These are phyloP conservation scores for Australoheros scitulus DNA, from an alignment of 2,113 vertebrate genomes.

Conservation along the genomic window DNA sequence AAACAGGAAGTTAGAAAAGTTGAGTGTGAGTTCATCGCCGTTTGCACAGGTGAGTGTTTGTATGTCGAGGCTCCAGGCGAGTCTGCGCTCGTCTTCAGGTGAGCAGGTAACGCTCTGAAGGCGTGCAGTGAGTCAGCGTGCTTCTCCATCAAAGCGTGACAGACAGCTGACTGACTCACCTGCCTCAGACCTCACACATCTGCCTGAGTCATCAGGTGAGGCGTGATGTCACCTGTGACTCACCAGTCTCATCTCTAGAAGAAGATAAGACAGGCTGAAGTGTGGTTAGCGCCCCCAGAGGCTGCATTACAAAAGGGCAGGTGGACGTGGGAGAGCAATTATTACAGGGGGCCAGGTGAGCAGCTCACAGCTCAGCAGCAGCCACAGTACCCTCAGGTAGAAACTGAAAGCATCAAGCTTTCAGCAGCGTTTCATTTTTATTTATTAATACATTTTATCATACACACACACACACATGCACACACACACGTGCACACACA, in stretches of 20 bases:
- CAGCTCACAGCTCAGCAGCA: too few species aligned
- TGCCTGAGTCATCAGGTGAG: background rate
- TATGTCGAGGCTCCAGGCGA: background rate
- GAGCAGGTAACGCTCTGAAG: background rate
- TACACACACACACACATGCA: too few species aligned
- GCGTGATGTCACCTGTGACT: slow-evolving; percentile 22
- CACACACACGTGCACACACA: too few species aligned
- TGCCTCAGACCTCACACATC: background rate
- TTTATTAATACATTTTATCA: too few species aligned
- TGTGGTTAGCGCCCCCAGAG: background rate
- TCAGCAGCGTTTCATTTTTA: too few species aligned
- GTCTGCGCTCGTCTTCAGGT: background rate
- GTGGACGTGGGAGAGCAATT: too few species aligned
- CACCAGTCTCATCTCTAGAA: background rate
- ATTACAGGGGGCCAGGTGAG: too few species aligned
- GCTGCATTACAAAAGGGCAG: background rate
- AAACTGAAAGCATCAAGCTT: too few species aligned
- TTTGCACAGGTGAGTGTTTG: background rate
- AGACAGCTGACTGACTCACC: slow-evolving; percentile 21
- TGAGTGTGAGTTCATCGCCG: background rate
- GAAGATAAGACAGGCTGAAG: background rate
- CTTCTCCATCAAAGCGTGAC: background rate
- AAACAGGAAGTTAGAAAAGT: background rate
- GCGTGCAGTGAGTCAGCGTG: background rate
- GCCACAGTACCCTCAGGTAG: too few species aligned